Evolutionary conservation across 2,797 vertebrate species (phyloP).

Genomic region (Cuculus canorus): DNA sequence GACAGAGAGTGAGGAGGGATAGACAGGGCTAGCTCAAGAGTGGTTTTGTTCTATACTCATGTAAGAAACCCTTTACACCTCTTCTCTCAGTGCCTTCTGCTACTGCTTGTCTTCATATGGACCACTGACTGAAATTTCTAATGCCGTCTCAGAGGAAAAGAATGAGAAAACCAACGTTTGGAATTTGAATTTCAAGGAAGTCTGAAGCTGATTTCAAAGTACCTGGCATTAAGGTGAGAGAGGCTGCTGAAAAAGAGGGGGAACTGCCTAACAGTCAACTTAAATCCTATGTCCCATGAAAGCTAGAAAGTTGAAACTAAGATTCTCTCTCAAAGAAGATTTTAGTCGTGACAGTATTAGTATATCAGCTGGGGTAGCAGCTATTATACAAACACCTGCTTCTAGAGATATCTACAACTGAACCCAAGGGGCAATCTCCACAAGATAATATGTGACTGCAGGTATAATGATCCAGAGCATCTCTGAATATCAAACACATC

Average conservation of each 20-base stretch:
- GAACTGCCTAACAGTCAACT: background rate
- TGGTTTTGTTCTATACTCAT: background rate
- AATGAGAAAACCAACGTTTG: background rate
- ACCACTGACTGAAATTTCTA: background rate
- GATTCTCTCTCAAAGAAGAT: background rate
- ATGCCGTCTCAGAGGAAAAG: background rate
- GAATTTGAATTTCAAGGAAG: background rate
- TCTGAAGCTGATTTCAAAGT: background rate
- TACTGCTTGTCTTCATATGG: background rate
- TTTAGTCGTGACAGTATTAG: background rate
- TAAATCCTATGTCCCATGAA: background rate
- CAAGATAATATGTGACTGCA: background rate
- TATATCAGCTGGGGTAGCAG: background rate
- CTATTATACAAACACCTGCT: background rate
- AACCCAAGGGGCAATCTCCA: background rate
- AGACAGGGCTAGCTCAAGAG: background rate
- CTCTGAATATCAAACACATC: background rate
- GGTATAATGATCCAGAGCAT: background rate
- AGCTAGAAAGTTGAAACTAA: background rate
- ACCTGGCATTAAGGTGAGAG: background rate
- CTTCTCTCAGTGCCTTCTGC: background rate
- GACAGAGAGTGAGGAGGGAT: background rate
- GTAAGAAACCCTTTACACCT: background rate
- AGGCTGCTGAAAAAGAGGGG: background rate
- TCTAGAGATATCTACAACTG: background rate